Evolutionary conservation across 2,113 vertebrate genomes (phyloP), one percentile per base, ranked within the genome.

Genomic region (Puma concolor): DNA sequence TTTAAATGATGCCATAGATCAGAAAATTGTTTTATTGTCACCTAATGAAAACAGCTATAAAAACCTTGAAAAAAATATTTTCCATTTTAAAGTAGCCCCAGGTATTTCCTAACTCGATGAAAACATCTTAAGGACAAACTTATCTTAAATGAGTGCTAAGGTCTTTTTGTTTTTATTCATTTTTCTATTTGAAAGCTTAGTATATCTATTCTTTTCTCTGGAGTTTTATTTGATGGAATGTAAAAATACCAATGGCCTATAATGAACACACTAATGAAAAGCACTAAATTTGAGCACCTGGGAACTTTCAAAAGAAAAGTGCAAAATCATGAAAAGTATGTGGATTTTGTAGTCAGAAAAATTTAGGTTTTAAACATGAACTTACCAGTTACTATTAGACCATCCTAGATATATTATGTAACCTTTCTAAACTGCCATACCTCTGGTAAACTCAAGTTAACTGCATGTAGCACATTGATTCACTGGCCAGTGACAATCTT

Each of bases 1-100:
- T 80, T n/a, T 77, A 92, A 96, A 94, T 90, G 23, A 72, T 92
- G 60, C 44, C 36, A 82, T 95, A 91, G 17, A 88, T 95, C 76
- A 95, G 57, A 95, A 98, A 88, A 93, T 21, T 91, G 54, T 81
- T 95, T 88, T 60, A 29, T 19, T 71, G 77, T 88, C 83, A 85
- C 17, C 71, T 79, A 91, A 97, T 89, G 79, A 95, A 97, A 98
- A 69, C 48, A 77, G 33, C 57, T 72, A 67, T 81, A 87, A 82
- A 89, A 94, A 72, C 23, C 1, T 41, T 83, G 19, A 15, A 79
- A 74, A 84, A 74, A 92, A 81, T 48, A 2, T 71, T 86, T 96
- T 91, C 63, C 57, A 77, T 93, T 95, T 97, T 76, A 91, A 97
- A 97, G 84, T 63, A 95, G 41, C 31, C 38, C 12, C n/a, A 48